These are phyloP conservation scores for Xiphorhynchus elegans DNA, from an alignment of 2,113 vertebrate species.

Conservation along the genomic window DNA sequence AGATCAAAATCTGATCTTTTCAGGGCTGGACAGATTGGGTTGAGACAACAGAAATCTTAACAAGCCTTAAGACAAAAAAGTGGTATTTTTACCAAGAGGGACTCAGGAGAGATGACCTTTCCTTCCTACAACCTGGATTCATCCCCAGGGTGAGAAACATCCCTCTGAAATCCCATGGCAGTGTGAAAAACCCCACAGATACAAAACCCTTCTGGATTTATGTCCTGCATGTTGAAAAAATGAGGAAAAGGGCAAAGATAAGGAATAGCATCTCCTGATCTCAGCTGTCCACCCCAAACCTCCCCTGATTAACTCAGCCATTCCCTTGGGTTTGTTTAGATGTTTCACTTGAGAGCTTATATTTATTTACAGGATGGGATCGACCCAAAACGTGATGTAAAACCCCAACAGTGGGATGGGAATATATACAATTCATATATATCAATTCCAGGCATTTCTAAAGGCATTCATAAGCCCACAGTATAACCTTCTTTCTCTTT, in stretches of 20 bases:
- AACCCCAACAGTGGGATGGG: background rate
- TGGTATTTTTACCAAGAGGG: background rate
- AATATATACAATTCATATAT: background rate
- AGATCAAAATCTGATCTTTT: background rate
- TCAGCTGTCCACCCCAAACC: background rate
- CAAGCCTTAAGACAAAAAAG: background rate
- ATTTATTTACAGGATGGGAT: background rate
- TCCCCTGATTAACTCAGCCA: background rate
- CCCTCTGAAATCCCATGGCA: background rate
- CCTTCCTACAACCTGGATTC: background rate
- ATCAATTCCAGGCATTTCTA: background rate
- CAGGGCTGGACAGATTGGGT: background rate
- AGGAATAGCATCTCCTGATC: background rate
- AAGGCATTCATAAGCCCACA: background rate
- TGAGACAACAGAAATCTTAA: background rate
- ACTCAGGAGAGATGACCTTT: background rate
- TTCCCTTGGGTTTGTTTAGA: background rate
- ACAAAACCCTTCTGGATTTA: fast-evolving
- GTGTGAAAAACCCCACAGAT: background rate
- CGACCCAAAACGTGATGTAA: background rate
- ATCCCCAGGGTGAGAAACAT: fast-evolving
- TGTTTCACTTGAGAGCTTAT: background rate
- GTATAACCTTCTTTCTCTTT: background rate
- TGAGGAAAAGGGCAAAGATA: background rate
- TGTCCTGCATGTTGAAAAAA: background rate